Evolutionary conservation across 1,140 invertebrate species (phyloP), one percentile per base, ranked within the genome.

Genomic region (Drosophila repleta): DNA sequence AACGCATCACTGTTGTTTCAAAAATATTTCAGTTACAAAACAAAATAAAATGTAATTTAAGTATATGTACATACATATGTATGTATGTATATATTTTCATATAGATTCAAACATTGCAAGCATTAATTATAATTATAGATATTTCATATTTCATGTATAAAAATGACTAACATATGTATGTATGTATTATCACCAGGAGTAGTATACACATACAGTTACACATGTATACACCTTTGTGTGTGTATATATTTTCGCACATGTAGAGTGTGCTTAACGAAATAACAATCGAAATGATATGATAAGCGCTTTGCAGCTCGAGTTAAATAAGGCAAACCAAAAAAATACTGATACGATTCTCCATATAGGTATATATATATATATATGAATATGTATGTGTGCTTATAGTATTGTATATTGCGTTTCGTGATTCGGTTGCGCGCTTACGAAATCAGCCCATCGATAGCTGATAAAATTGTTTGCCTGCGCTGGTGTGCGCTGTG

Each of bases 361-460:
- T 20, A 26, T 35, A 0, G 6, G 10, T 32, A 35, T 11, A 5
- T 20, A 18, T 13, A 13, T 48, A 2, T 29, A 15, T 56, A 2
- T 43, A 15, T 43, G 6, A n/a, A n/a, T n/a, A n/a, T 26, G 21
- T 52, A 1, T 32, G 18, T 55, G 32, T 39, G 18, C 7, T 13
- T 13, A 55, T n/a, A 48, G 21, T 4, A n/a, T n/a, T n/a, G n/a
- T n/a, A 15, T 29, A 41, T 69, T 56, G 39, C 41, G 10, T 61
- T 67, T 58, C 24, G 32, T 60, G 39, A 43, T 43, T 43, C 24
- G 32, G 10, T 64, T 70, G 57, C 48, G 11, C 26, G 53, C 29
- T 71, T 58, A 58, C 68, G 68, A 66, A 66, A 65, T 58, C 62
- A 52, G 10, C 35, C 24, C 53, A 71, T 71, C 68, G 62, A 71